Conservation (phyloP, 2,888 invertebrate species). For the Melanotus villosus region DNA sequence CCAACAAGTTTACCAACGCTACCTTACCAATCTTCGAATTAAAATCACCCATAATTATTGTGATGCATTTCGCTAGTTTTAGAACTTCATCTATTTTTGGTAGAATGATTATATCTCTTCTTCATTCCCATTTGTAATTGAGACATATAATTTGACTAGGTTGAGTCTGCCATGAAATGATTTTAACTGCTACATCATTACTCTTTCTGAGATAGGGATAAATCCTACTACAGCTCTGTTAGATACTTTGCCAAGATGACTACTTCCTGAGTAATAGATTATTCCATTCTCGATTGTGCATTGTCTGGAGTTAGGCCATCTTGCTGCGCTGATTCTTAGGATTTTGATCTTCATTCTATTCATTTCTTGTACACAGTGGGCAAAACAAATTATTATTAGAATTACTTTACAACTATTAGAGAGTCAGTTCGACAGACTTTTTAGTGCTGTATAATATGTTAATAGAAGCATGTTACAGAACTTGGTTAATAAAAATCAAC, state of each 20-base stretch:
- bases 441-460: no score
- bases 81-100: no score
- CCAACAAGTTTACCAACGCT: no score
- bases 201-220: neutral
- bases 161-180: neutral
- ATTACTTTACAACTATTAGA: no score
- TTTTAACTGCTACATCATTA: neutral
- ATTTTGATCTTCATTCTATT: neutral
- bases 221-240: neutral
- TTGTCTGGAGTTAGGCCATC: neutral
- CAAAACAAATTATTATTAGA: no score
- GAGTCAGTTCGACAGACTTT: no score
- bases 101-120: neutral
- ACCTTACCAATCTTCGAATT: no score
- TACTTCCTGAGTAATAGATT: conserved; percentile 1
- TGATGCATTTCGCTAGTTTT: no score
- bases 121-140: neutral
- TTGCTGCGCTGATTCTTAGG: neutral
- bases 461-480: no score
- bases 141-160: neutral
- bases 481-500: no score
- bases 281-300: neutral
- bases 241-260: neutral
- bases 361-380: neutral
- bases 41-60: no score